A percentile compares a stretch with the other conserved stretches of the same genome.
phyloP scores from a whole-genome alignment of 2,888 invertebrate species.

The Drosophila austrosaltans region DNA sequence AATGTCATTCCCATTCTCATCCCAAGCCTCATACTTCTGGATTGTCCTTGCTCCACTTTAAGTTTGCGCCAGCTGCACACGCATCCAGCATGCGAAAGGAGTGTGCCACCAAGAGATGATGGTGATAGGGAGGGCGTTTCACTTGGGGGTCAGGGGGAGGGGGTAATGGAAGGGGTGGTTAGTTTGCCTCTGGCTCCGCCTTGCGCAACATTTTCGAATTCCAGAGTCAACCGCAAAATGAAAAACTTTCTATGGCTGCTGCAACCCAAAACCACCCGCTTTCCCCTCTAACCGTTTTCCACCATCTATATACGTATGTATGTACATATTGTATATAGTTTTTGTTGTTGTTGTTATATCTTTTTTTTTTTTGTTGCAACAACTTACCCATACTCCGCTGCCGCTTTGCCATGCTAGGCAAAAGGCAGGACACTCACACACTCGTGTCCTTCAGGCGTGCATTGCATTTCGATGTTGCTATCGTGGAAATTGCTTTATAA shows the following conservation, averaged over 20 bases:
- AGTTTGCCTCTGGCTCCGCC: constrained; percentile 55
- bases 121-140: constrained; percentile 17
- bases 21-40: constrained; percentile 15
- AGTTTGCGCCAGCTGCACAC: constrained; percentile 65
- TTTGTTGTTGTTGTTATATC: constrained; percentile 49
- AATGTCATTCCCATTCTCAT: constrained; percentile 43
- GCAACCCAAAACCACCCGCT: constrained; percentile 23
- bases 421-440: constrained; percentile 43
- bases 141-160: constrained; percentile 1
- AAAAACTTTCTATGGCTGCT: constrained; percentile 74
- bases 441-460: constrained; percentile 70
- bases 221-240: constrained; percentile 77
- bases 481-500: constrained; percentile 74
- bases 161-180: constrained; percentile 17
- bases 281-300: constrained; percentile 8
- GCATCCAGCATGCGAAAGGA: constrained; percentile 42
- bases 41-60: constrained; percentile 80
- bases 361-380: not conserved
- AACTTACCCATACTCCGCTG: constrained; percentile 1
- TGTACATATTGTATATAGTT: constrained; percentile 70
- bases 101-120: not conserved
- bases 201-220: constrained; percentile 74
- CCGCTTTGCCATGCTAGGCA: not conserved
- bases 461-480: constrained; percentile 72
- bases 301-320: constrained; percentile 25